Evolutionary conservation across 2,797 vertebrate species (phyloP).

Genomic region (Acrossocheilus wenchowensis): DNA sequence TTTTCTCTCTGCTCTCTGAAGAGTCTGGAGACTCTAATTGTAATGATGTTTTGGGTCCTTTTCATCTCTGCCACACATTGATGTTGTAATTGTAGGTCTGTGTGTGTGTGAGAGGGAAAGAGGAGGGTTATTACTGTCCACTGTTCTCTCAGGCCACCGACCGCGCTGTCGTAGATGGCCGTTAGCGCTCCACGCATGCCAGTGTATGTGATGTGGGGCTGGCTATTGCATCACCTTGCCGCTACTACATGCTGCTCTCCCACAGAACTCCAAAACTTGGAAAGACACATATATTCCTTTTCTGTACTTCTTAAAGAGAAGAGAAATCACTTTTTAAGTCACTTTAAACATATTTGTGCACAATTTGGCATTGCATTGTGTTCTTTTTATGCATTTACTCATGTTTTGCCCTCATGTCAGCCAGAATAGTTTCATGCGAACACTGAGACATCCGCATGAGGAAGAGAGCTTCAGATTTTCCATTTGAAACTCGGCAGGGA

Average conservation of each 20-base stretch:
- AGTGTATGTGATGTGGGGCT: conserved; percentile 24
- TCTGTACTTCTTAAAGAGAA: not conserved
- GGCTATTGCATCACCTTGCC: conserved; percentile 7
- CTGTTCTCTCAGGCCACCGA: conserved; percentile 31
- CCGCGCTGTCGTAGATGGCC: not conserved
- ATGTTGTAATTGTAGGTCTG: conserved; percentile 56
- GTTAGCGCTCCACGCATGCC: conserved; percentile 16
- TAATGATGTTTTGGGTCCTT: conserved; percentile 40
- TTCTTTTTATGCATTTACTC: not conserved
- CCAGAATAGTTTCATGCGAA: not conserved
- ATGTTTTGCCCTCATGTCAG: conserved; percentile 2
- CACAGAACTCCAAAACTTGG: not conserved
- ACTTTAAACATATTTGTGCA: not conserved
- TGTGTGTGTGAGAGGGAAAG: conserved; percentile 33
- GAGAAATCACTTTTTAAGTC: not conserved
- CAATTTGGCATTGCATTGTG: conserved; percentile 4
- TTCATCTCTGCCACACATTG: conserved; percentile 46
- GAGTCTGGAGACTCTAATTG: conserved; percentile 54
- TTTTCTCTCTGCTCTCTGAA: conserved; percentile 30
- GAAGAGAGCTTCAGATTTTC: conserved; percentile 54
- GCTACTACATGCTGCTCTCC: conserved; percentile 26
- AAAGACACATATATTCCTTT: not conserved
- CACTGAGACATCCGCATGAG: conserved; percentile 22
- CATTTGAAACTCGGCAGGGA: conserved; percentile 54
- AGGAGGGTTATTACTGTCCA: conserved; percentile 50